phyloP scores from a whole-genome alignment of 2,888 invertebrate genomes.

The Euproctis similis region DNA sequence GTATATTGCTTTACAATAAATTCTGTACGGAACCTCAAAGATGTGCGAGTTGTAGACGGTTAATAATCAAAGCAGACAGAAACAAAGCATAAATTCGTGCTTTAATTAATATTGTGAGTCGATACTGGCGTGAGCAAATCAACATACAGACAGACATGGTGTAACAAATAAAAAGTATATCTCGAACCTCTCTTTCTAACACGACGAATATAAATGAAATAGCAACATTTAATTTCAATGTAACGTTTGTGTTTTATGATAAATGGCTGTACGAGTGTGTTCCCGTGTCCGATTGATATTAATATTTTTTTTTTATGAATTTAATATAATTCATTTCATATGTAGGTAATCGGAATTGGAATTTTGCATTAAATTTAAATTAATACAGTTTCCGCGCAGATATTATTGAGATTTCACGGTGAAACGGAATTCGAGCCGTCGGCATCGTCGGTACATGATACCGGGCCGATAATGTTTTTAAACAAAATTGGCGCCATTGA shows the following conservation, averaged over 20 bases:
- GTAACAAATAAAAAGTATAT: constrained; percentile 45
- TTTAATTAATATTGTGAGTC: constrained; percentile 63
- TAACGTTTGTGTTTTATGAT: constrained; percentile 59
- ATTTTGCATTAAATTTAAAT: constrained; percentile 53
- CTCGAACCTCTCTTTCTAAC: constrained; percentile 31
- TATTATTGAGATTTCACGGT: constrained; percentile 29
- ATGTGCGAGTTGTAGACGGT: constrained; percentile 29
- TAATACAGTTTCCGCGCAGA: constrained; percentile 32
- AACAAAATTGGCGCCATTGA: constrained; percentile 18
- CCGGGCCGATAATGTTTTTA: constrained; percentile 11
- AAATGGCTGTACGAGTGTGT: constrained; percentile 65
- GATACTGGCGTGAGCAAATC: constrained; percentile 59
- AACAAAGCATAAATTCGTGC: constrained; percentile 59
- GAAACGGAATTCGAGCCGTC: constrained; percentile 14
- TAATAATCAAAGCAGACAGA: constrained; percentile 42
- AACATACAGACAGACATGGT: constrained; percentile 49
- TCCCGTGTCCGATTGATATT: constrained; percentile 65
- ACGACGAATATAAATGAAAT: constrained; percentile 29
- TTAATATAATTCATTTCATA: constrained; percentile 63
- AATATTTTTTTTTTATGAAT: too few relatives aligned
- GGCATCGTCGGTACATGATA: constrained; percentile 8
- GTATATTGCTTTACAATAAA: too few relatives aligned
- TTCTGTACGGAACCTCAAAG: constrained; percentile 24
- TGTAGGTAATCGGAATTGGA: constrained; percentile 40
- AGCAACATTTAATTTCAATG: constrained; percentile 44